Percentiles rank a stretch among this genome's conserved stretches.
Conservation (phyloP, 2,888 invertebrate species). For the Papilio protenor region DNA sequence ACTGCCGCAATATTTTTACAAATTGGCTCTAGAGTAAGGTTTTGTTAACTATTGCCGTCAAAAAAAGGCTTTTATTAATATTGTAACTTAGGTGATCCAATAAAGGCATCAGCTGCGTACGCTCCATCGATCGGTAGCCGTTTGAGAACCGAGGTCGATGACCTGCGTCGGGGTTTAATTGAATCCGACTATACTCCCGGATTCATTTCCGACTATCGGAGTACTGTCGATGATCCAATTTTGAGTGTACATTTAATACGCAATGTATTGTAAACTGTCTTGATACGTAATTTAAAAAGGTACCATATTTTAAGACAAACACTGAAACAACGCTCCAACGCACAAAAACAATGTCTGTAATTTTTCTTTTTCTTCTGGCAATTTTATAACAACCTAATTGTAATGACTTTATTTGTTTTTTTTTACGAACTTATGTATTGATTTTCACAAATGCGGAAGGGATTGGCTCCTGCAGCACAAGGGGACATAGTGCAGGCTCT, state of each 20-base stretch:
- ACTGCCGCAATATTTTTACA: neutral
- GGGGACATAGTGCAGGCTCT: too few species aligned
- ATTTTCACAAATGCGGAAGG: too few species aligned
- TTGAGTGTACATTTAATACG: neutral
- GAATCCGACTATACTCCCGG: constrained; percentile 18
- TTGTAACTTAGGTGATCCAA: neutral
- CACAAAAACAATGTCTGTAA: too few species aligned
- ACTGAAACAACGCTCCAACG: too few species aligned
- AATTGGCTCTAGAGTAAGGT: neutral
- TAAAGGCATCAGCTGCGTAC: neutral
- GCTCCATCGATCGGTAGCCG: constrained; percentile 31
- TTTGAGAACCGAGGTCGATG: constrained; percentile 32
- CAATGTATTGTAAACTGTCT: neutral
- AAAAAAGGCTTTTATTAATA: neutral
- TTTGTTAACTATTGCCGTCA: neutral
- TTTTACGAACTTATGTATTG: too few species aligned
- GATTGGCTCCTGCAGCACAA: too few species aligned
- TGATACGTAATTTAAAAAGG: too few species aligned
- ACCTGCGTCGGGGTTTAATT: constrained; percentile 24
- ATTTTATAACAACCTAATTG: too few species aligned
- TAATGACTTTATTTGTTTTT: too few species aligned
- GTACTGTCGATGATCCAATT: neutral
- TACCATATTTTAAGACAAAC: too few species aligned
- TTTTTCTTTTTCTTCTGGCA: too few species aligned
- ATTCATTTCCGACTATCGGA: constrained; percentile 34